These are phyloP conservation scores for Trinorchestia longiramus DNA, from an alignment of 1,140 invertebrate genomes.

Conservation along the genomic window DNA sequence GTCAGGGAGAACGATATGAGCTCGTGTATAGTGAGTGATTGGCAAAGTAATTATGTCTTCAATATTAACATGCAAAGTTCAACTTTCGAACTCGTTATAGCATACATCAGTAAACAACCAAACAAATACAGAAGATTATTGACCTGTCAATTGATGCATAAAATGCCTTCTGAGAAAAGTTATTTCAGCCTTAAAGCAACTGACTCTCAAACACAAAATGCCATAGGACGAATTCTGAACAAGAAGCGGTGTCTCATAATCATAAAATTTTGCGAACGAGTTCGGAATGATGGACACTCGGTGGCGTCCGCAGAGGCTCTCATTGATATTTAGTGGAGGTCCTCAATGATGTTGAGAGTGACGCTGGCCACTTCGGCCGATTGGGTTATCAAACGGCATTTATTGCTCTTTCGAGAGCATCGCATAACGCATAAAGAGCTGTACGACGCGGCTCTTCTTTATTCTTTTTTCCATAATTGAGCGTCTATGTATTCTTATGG, in stretches of 20 bases:
- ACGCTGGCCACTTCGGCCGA: neutral
- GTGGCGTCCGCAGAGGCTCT: neutral
- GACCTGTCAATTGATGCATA: neutral
- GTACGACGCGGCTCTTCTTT: neutral
- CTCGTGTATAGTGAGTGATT: no score
- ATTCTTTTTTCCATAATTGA: no score
- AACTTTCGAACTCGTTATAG: neutral
- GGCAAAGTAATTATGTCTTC: neutral
- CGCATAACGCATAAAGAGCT: constrained; percentile 30
- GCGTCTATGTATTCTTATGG: neutral
- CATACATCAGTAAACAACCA: neutral
- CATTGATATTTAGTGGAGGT: constrained; percentile 2
- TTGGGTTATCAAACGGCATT: constrained; percentile 43
- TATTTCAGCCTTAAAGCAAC: neutral
- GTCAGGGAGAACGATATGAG: neutral
- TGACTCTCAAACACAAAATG: neutral
- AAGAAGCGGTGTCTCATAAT: neutral
- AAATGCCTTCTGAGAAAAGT: neutral
- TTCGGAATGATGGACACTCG: neutral
- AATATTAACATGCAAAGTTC: neutral
- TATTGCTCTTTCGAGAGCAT: constrained; percentile 34
- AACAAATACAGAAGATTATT: neutral
- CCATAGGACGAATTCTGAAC: neutral
- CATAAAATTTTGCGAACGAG: neutral
- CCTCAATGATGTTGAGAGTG: neutral